A percentile compares a stretch with the other conserved stretches of the same genome.
phyloP scores from a whole-genome alignment of 2,113 vertebrate genomes.

The Aplodontia rufa region DNA sequence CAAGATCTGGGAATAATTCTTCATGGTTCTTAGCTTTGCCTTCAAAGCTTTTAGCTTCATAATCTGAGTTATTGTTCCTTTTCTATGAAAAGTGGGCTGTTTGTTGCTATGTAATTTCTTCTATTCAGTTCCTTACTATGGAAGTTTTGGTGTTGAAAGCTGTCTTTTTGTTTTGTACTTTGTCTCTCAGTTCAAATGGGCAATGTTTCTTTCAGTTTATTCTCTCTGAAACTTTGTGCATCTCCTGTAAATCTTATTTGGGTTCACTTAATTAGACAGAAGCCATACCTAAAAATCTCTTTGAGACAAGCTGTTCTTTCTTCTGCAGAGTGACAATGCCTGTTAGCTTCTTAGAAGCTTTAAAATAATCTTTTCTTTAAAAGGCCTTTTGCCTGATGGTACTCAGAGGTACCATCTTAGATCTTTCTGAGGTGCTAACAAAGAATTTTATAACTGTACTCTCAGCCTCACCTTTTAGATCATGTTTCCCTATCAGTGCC shows the following conservation, averaged over 20 bases:
- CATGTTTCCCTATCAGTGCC: neutral
- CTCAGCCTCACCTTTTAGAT: conserved; percentile 8
- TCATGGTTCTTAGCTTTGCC: neutral
- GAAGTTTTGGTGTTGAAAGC: neutral
- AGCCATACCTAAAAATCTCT: neutral
- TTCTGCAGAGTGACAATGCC: neutral
- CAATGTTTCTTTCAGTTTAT: neutral
- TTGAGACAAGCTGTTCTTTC: neutral
- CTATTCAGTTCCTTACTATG: neutral
- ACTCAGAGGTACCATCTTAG: neutral
- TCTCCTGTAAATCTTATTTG: neutral
- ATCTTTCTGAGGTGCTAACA: neutral
- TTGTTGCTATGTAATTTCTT: neutral
- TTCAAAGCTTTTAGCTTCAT: neutral
- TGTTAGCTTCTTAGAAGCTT: neutral
- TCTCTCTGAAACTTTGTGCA: neutral
- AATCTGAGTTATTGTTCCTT: neutral
- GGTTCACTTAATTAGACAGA: neutral
- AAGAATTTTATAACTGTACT: neutral
- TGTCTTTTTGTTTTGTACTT: neutral
- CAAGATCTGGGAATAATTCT: neutral
- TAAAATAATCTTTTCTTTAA: neutral
- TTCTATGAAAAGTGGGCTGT: neutral
- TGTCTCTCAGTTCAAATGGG: neutral
- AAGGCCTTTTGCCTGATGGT: neutral